These are phyloP conservation scores for Callopanchax toddi DNA, from an alignment of 2,113 vertebrate species.

Conservation along the genomic window DNA sequence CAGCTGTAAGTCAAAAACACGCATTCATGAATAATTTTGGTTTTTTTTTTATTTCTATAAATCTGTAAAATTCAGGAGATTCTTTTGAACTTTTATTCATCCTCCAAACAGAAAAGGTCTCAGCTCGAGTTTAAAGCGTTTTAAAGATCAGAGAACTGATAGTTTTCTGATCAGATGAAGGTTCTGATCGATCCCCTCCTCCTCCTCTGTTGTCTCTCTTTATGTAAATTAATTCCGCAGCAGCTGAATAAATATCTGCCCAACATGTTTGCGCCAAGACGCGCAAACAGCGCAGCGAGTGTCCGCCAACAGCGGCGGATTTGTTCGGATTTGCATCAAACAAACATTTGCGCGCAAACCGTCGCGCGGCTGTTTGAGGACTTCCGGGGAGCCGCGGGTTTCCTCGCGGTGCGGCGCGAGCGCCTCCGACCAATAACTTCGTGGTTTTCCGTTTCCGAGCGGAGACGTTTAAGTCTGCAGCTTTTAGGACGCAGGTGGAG, in stretches of 20 bases:
- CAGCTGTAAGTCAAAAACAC: too few species aligned
- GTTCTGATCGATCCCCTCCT: constrained; percentile 15
- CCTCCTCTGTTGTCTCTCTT: constrained; percentile 9
- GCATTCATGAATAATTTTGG: too few species aligned
- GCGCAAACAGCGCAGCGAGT: constrained; percentile 62
- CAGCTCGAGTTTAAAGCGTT: too few species aligned
- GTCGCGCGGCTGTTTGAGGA: constrained; percentile 59
- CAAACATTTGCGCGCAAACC: constrained; percentile 71
- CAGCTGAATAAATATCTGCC: constrained; percentile 80
- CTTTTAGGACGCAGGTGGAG: background rate
- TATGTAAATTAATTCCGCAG: constrained; percentile 65
- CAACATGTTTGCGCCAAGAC: constrained; percentile 73
- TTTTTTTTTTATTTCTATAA: too few species aligned
- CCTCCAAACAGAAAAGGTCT: too few species aligned
- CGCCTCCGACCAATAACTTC: too few species aligned
- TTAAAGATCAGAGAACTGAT: too few species aligned
- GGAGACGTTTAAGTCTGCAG: background rate
- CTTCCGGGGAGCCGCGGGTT: constrained; percentile 36
- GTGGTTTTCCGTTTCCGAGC: background rate
- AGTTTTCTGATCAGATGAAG: constrained; percentile 24
- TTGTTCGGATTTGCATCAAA: constrained; percentile 77
- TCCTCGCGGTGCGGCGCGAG: background rate
- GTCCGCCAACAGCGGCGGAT: constrained; percentile 72
- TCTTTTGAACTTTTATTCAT: too few species aligned
- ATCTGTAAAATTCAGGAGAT: too few species aligned